Conservation (phyloP, 2,888 invertebrate species). For the Synergus itoensis region DNA sequence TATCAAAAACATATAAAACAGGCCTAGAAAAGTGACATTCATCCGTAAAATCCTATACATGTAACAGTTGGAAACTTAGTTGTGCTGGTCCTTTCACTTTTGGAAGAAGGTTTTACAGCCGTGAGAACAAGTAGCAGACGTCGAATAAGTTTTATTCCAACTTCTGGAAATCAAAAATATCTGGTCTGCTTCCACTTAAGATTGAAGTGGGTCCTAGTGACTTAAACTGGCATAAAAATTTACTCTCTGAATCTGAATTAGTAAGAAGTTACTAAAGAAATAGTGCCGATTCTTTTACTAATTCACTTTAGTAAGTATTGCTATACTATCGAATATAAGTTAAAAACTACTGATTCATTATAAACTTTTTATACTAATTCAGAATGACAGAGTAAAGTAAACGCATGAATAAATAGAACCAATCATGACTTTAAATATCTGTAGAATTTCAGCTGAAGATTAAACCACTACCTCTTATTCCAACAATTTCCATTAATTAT, state of each 20-base stretch:
- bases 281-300: too few relatives aligned
- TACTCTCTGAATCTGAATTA: too few relatives aligned
- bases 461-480: not conserved
- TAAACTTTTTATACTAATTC: too few relatives aligned
- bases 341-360: too few relatives aligned
- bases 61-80: not conserved
- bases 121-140: constrained; percentile 5
- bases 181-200: constrained; percentile 13
- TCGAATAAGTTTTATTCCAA: not conserved
- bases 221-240: not conserved
- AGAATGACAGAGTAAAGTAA: not conserved
- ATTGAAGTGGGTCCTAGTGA: not conserved
- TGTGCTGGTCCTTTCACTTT: not conserved
- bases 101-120: not conserved
- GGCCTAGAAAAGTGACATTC: constrained; percentile 18
- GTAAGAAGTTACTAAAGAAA: too few relatives aligned
- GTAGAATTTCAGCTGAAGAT: not conserved
- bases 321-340: too few relatives aligned
- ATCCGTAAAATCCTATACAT: constrained; percentile 27
- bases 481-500: constrained; percentile 24
- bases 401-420: not conserved
- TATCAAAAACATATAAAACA: constrained; percentile 8
- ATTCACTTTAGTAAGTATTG: too few relatives aligned
- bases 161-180: constrained; percentile 5
- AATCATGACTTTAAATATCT: not conserved